phyloP scores from a whole-genome alignment of 2,888 invertebrate genomes.

The Parelbella ahira region DNA sequence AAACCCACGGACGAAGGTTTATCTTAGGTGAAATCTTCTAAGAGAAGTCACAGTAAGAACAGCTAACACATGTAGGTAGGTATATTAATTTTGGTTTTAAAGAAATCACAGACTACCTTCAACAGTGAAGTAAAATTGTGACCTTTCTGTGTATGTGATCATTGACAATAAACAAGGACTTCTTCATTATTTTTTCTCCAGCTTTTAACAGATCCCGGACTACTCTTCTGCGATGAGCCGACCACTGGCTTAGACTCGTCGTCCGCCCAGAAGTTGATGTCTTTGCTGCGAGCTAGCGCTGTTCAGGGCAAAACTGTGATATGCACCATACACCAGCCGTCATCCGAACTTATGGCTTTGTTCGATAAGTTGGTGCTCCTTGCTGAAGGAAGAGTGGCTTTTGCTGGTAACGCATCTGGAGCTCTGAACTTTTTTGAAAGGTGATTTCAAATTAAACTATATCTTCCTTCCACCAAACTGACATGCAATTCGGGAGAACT shows the following conservation, averaged over 20 bases:
- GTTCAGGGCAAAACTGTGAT: conserved; percentile 91
- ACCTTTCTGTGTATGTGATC: too few relatives aligned
- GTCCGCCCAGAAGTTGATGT: conserved; percentile 92
- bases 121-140: too few relatives aligned
- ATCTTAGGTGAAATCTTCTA: too few relatives aligned
- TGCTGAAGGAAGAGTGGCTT: conserved; percentile 93
- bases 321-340: conserved; percentile 97
- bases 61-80: too few relatives aligned
- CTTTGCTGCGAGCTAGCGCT: conserved; percentile 85
- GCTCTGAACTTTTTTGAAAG: conserved; percentile 80
- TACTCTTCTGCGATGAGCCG: conserved; percentile 97
- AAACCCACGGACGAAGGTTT: too few relatives aligned
- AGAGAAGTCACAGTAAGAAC: too few relatives aligned
- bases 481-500: too few relatives aligned
- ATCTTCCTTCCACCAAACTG: background rate
- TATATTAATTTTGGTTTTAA: too few relatives aligned
- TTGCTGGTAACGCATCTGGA: conserved; percentile 84
- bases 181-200: too few relatives aligned
- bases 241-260: conserved; percentile 96
- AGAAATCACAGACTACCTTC: too few relatives aligned
- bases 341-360: conserved; percentile 90
- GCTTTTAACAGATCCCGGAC: conserved; percentile 93
- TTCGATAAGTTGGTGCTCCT: conserved; percentile 89
- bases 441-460: conserved; percentile 48
- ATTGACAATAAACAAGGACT: too few relatives aligned